Evolutionary conservation across 1,140 invertebrate genomes (phyloP), one percentile per base, ranked within the genome.

Genomic region (Ceratina calcarata): DNA sequence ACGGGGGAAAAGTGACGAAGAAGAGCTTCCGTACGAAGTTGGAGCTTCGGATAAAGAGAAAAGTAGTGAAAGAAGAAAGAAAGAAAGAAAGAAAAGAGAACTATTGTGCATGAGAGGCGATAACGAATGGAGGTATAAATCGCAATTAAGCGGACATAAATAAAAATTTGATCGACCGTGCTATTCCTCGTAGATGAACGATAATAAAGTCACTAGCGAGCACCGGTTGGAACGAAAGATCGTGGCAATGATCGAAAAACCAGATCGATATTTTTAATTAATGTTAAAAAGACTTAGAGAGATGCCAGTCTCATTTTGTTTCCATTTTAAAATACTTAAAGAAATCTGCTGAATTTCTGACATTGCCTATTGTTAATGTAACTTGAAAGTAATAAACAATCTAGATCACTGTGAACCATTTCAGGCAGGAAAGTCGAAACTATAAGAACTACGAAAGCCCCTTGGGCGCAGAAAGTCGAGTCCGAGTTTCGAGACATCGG

Each of bases 301-400:
- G 45, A 45, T 10, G 2, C 37, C 69, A 32, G 18, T 20, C 12
- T 12, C 18, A 20, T 18, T 20, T 60, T 22, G 7, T 3, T 10
- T 10, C 7, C 0, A 1, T 60, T 24, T 3, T 22, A 24, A 24
- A 60, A 22, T 12, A 12, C 3, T 7, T 7, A 20, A 22, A 60
- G 22, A 22, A 58, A 3, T 61, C 22, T 61, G n/a, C 10, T 16
- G 51, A 61, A 61, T 61, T 13, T 13, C 10, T 27, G 22, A 8
- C 3, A 8, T 0, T 7, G 37, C 37, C 7, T 3, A 45, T 45
- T 45, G 37, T 45, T 45, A 45, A 45, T 45, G 37, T 72, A 61
- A 61, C 55, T 16, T n/a, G 18, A 16, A 66, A 74, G 66, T 65
- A 57, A 58, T 75, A 67, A 66, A 67, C 49, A 74, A 27, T n/a